Percentiles rank a stretch among this genome's conserved stretches.
Evolutionary conservation across 2,113 vertebrate genomes (phyloP).

Genomic region (Hemibagrus wyckioides): DNA sequence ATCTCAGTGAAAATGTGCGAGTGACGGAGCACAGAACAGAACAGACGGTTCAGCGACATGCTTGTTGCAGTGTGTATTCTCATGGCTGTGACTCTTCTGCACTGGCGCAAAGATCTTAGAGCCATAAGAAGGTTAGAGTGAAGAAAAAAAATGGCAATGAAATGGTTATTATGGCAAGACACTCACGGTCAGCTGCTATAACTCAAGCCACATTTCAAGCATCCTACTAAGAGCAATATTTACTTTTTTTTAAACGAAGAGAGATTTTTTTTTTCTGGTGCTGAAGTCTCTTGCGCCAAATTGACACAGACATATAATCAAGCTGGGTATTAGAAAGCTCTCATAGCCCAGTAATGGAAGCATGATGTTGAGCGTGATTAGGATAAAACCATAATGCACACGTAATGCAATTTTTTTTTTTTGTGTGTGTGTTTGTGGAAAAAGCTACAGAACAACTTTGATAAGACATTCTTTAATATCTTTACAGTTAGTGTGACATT

Average conservation of each 20-base stretch:
- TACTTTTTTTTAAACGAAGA: not conserved
- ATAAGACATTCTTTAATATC: not conserved
- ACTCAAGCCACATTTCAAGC: not conserved
- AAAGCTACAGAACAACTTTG: not conserved
- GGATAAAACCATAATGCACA: not conserved
- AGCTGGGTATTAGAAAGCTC: not conserved
- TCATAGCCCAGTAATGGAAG: not conserved
- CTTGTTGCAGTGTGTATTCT: not conserved
- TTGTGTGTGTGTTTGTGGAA: not conserved
- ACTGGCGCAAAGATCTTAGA: not conserved
- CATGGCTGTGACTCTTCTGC: not conserved
- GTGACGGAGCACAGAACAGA: not conserved
- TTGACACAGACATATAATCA: not conserved
- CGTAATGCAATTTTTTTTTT: not conserved
- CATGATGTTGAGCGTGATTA: not conserved
- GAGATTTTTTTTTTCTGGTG: not conserved
- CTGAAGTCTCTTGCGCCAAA: not conserved
- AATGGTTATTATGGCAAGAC: not conserved
- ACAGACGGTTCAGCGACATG: not conserved
- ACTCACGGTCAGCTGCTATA: not conserved
- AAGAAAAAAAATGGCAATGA: not conserved
- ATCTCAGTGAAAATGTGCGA: slow-evolving; percentile 9
- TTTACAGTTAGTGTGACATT: not conserved
- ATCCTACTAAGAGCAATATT: not conserved
- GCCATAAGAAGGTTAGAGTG: not conserved